Conservation (phyloP, 1,140 invertebrate genomes). For the Drosophila triauraria region DNA sequence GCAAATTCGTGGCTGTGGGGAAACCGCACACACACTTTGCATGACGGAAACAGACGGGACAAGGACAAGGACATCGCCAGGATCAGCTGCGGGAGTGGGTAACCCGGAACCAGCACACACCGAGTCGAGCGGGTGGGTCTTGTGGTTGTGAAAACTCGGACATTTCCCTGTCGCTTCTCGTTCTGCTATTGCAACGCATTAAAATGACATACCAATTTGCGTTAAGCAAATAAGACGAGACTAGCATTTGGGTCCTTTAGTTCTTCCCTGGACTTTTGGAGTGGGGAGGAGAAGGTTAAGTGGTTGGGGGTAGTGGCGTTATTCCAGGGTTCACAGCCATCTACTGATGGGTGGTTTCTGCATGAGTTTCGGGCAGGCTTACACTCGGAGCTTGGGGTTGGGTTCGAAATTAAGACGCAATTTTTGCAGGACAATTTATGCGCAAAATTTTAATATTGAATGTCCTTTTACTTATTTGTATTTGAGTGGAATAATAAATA, state of each 20-base stretch:
- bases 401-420: neutral
- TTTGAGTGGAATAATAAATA: neutral
- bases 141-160: constrained; percentile 33
- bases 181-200: constrained; percentile 67
- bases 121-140: constrained; percentile 21
- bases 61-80: constrained; percentile 39
- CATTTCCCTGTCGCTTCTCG: constrained; percentile 39
- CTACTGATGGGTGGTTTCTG: constrained; percentile 10
- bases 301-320: constrained; percentile 10
- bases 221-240: constrained; percentile 80
- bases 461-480: neutral
- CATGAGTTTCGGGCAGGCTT: neutral
- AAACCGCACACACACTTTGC: constrained; percentile 67
- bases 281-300: constrained; percentile 8
- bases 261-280: constrained; percentile 20
- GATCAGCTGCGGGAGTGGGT: constrained; percentile 1
- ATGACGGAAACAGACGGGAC: constrained; percentile 64
- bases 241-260: constrained; percentile 52
- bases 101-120: constrained; percentile 28
- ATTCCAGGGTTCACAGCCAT: constrained; percentile 6
- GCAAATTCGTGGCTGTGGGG: constrained; percentile 33
- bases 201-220: constrained; percentile 82
- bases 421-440: constrained; percentile 1
- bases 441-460: neutral
- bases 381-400: neutral